These are phyloP conservation scores for Carassius carassius DNA, from an alignment of 2,113 vertebrate genomes.

Conservation along the genomic window DNA sequence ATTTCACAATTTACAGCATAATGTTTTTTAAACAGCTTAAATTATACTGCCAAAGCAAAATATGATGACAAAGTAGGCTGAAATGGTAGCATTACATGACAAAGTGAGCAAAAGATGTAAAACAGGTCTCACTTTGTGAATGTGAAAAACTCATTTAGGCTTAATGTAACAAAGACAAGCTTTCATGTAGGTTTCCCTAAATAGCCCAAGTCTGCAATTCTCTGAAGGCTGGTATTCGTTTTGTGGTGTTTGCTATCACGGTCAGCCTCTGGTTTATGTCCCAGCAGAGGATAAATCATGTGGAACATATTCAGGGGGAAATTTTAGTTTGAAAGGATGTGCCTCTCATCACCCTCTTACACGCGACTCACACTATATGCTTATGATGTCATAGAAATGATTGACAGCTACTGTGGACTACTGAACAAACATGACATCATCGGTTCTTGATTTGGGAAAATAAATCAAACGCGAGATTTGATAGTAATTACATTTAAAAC, in stretches of 20 bases:
- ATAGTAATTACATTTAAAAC: background rate
- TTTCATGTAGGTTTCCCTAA: slow-evolving; percentile 42
- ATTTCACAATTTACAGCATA: slow-evolving; percentile 12
- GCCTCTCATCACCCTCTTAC: slow-evolving; percentile 38
- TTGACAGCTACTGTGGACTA: slow-evolving; percentile 30
- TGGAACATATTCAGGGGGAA: slow-evolving; percentile 27
- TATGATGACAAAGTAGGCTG: background rate
- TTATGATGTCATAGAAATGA: slow-evolving; percentile 62
- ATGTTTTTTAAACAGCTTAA: background rate
- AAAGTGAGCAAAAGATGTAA: slow-evolving; percentile 8
- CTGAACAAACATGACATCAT: slow-evolving; percentile 26
- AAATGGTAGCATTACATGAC: slow-evolving; percentile 1
- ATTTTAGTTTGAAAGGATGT: slow-evolving; percentile 39
- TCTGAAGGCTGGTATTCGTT: slow-evolving; percentile 36
- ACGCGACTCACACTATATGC: slow-evolving; percentile 36
- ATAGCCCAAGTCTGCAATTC: slow-evolving; percentile 24
- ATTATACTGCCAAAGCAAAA: background rate
- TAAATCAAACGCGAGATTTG: slow-evolving; percentile 1
- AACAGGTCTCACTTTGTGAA: slow-evolving; percentile 17
- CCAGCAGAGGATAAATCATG: slow-evolving; percentile 29
- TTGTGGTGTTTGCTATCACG: slow-evolving; percentile 35
- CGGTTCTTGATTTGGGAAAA: background rate
- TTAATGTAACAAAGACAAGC: slow-evolving; percentile 28
- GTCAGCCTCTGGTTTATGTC: slow-evolving; percentile 53
- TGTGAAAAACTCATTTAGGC: slow-evolving; percentile 13